These are phyloP conservation scores for Lithophane semibrunnea DNA, from an alignment of 2,888 invertebrate species.

Conservation along the genomic window DNA sequence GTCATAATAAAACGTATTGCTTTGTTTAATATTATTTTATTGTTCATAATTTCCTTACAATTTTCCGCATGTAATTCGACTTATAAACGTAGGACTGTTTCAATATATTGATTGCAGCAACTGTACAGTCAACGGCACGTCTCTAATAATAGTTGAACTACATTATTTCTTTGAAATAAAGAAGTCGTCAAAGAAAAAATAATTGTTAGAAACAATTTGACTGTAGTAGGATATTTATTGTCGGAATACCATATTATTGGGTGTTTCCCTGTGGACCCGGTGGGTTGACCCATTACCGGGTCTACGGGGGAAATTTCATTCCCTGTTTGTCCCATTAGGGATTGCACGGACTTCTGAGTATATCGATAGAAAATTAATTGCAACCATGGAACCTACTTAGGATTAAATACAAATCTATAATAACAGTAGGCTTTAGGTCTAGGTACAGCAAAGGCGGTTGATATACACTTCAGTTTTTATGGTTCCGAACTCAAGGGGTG, in stretches of 20 bases:
- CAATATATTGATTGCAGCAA: background rate
- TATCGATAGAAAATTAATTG: no score
- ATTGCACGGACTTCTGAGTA: no score
- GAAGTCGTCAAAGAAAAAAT: background rate
- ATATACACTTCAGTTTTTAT: background rate
- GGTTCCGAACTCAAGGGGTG: no score
- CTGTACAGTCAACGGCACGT: background rate
- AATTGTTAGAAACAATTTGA: background rate
- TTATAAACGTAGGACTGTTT: no score
- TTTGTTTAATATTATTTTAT: background rate
- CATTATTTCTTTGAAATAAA: background rate
- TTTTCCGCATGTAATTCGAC: no score
- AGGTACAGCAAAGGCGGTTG: background rate
- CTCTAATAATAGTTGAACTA: background rate
- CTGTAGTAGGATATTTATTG: no score
- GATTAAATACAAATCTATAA: no score
- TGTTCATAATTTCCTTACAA: background rate
- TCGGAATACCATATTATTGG: background rate
- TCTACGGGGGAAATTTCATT: no score
- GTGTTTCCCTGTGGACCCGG: no score
- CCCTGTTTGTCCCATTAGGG: no score
- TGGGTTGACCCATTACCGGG: no score
- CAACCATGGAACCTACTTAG: no score
- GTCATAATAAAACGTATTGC: background rate
- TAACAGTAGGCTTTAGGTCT: background rate